phyloP scores from a whole-genome alignment of 2,888 invertebrate species.

The Plagodis pulveraria region DNA sequence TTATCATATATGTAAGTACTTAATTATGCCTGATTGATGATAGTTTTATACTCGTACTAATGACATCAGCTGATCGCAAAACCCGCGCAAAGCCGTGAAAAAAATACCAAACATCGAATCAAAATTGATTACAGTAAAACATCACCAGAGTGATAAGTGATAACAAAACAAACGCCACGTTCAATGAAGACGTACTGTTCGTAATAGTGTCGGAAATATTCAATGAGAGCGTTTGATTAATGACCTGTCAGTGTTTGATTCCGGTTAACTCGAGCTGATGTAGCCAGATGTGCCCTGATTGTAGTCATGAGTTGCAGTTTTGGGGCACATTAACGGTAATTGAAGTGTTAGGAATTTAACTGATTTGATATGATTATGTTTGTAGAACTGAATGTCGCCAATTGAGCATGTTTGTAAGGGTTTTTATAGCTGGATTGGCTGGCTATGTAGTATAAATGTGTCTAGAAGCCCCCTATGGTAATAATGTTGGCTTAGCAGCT shows the following conservation, averaged over 20 bases:
- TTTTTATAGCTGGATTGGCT: too few species aligned
- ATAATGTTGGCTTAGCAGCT: too few species aligned
- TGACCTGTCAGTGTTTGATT: slow-evolving; percentile 32
- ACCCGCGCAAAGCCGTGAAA: too few species aligned
- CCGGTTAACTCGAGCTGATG: slow-evolving; percentile 23
- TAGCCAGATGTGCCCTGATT: slow-evolving; percentile 40
- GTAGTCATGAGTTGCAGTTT: slow-evolving; percentile 33
- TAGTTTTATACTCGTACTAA: too few species aligned
- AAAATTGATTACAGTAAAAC: not conserved
- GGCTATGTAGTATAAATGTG: too few species aligned
- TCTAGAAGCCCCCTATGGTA: too few species aligned
- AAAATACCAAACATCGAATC: too few species aligned
- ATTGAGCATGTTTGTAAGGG: too few species aligned
- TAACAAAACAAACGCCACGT: slow-evolving; percentile 14
- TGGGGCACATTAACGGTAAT: slow-evolving; percentile 14
- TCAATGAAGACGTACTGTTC: slow-evolving; percentile 16
- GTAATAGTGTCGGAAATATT: slow-evolving; percentile 16
- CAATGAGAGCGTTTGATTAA: slow-evolving; percentile 35
- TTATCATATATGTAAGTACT: too few species aligned
- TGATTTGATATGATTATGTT: not conserved
- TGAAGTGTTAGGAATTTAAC: not conserved
- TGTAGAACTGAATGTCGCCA: too few species aligned
- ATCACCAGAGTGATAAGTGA: slow-evolving; percentile 1
- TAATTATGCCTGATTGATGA: too few species aligned
- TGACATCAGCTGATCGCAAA: too few species aligned